Percentiles rank a stretch among this genome's conserved stretches.
Conservation (phyloP, 1,140 invertebrate species). For the Trichomalopsis sarcophagae region DNA sequence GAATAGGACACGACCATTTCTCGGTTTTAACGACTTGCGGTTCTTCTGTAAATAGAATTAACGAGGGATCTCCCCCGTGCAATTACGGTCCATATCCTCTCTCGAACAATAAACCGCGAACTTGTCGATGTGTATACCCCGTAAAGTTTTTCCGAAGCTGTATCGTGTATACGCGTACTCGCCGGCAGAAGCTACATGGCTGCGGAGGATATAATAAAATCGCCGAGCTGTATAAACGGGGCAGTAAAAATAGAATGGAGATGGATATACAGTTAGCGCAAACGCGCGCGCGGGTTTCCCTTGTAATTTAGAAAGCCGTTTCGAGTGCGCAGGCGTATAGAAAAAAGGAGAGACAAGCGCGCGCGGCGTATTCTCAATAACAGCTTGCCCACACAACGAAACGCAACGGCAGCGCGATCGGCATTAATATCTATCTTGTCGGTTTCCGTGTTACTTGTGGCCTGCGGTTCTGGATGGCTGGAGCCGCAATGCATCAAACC, state of each 20-base stretch:
- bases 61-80: background rate
- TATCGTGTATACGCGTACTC: no score
- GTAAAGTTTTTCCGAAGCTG: background rate
- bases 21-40: no score
- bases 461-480: constrained; percentile 11
- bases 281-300: background rate
- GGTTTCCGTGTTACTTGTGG: constrained; percentile 14
- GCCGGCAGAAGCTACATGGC: no score
- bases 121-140: background rate
- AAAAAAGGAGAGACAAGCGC: background rate
- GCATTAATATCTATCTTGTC: constrained; percentile 26
- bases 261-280: constrained; percentile 23
- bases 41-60: no score
- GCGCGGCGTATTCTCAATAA: constrained; percentile 8
- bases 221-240: background rate
- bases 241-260: constrained; percentile 28
- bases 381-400: background rate
- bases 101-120: background rate
- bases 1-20: no score
- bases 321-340: background rate
- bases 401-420: background rate
- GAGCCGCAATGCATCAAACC: constrained; percentile 9
- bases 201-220: background rate
- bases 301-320: constrained; percentile 20
- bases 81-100: background rate